Evolutionary conservation across 2,113 vertebrate species (phyloP).

Genomic region (Hippocampus guttulatus): DNA sequence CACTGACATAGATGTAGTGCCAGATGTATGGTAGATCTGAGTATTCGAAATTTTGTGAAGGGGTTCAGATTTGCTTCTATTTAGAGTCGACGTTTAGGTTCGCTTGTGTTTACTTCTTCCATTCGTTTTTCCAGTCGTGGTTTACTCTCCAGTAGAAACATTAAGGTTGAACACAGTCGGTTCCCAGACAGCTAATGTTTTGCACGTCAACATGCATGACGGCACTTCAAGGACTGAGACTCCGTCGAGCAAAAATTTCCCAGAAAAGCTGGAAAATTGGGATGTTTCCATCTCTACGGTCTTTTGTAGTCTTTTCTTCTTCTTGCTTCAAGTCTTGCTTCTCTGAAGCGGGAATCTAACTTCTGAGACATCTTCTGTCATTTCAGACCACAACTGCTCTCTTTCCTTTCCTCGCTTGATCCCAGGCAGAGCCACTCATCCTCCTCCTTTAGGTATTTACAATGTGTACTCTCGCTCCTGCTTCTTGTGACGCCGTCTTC

Average conservation of each 20-base stretch:
- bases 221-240: neutral
- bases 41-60: neutral
- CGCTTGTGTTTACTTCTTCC: neutral
- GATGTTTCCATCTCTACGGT: neutral
- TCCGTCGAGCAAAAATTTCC: neutral
- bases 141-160: conserved; percentile 1
- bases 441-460: conserved; percentile 51
- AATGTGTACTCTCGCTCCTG: conserved; percentile 9
- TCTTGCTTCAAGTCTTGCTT: conserved; percentile 29
- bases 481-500: conserved; percentile 27
- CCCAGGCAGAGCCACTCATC: conserved; percentile 48
- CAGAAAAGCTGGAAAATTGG: neutral
- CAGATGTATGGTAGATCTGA: neutral
- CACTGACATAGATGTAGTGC: conserved; percentile 24
- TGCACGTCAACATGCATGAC: neutral
- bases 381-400: conserved; percentile 70
- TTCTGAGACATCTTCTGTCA: conserved; percentile 59
- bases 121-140: conserved; percentile 18
- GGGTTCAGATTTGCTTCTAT: neutral
- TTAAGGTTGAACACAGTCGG: neutral
- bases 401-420: conserved; percentile 59
- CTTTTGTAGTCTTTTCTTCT: neutral
- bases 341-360: conserved; percentile 29
- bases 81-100: neutral
- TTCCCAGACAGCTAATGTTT: neutral